Evolutionary conservation across 1,140 invertebrate genomes (phyloP).

Genomic region (Dermatophagoides farinae): DNA sequence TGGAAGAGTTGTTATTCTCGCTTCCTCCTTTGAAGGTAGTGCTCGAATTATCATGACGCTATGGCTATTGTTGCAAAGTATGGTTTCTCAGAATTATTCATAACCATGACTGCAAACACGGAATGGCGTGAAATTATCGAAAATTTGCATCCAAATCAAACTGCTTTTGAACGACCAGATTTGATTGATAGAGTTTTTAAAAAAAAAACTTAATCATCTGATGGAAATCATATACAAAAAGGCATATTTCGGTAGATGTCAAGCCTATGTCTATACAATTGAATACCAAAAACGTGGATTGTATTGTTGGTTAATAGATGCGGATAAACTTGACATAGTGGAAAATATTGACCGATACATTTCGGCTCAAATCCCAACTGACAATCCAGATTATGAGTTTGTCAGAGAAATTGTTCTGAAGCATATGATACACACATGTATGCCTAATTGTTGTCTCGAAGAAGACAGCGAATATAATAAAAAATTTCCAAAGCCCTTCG

Average conservation of each 20-base stretch:
- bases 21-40: too few species aligned
- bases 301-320: conserved; percentile 16
- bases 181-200: conserved; percentile 26
- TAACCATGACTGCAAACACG: conserved; percentile 29
- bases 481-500: too few species aligned
- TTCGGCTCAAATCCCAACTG: conserved; percentile 14
- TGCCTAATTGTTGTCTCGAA: neutral
- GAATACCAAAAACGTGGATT: conserved; percentile 29
- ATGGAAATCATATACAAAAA: conserved; percentile 19
- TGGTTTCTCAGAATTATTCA: too few species aligned
- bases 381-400: conserved; percentile 21
- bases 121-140: conserved; percentile 29
- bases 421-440: neutral
- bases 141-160: conserved; percentile 21
- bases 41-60: too few species aligned
- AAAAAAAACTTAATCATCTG: conserved; percentile 23
- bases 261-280: conserved; percentile 20
- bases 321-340: neutral
- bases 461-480: neutral
- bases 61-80: too few species aligned
- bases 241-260: conserved; percentile 8
- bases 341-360: conserved; percentile 14
- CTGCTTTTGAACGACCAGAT: conserved; percentile 23
- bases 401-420: neutral
- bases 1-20: too few species aligned